Conservation (phyloP, 1,140 invertebrate species). For the Chymomyza costata region DNA sequence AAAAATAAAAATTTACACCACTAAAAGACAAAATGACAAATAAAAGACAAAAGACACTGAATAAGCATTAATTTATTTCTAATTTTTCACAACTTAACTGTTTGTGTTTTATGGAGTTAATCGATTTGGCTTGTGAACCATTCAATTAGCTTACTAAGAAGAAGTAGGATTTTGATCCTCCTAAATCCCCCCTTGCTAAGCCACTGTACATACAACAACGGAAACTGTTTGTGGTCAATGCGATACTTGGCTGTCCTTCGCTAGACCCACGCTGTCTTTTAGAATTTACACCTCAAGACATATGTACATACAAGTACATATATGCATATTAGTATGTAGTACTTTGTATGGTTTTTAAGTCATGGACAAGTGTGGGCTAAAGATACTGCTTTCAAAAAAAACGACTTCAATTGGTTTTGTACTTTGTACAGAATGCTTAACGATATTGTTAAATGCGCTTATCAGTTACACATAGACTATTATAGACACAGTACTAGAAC, state of each 20-base stretch:
- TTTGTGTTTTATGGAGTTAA: no score
- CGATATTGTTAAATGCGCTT: conserved; percentile 49
- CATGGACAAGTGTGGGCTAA: conserved; percentile 5
- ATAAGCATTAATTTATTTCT: no score
- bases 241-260: conserved; percentile 11
- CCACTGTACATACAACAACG: neutral
- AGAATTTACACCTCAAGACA: conserved; percentile 10
- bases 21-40: no score
- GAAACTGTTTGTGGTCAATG: conserved; percentile 4
- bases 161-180: no score
- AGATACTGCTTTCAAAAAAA: conserved; percentile 2
- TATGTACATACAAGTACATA: no score
- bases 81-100: no score
- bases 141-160: no score
- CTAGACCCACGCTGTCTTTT: conserved; percentile 11
- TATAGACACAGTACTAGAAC: conserved; percentile 8
- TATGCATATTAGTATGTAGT: no score
- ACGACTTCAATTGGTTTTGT: conserved; percentile 9
- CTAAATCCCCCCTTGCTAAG: no score
- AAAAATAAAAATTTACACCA: no score
- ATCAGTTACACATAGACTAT: conserved; percentile 23
- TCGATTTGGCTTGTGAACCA: no score
- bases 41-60: no score
- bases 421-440: conserved; percentile 35
- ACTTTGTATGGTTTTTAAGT: conserved; percentile 4